phyloP scores from a whole-genome alignment of 1,140 invertebrate species.

The Batillaria attramentaria region DNA sequence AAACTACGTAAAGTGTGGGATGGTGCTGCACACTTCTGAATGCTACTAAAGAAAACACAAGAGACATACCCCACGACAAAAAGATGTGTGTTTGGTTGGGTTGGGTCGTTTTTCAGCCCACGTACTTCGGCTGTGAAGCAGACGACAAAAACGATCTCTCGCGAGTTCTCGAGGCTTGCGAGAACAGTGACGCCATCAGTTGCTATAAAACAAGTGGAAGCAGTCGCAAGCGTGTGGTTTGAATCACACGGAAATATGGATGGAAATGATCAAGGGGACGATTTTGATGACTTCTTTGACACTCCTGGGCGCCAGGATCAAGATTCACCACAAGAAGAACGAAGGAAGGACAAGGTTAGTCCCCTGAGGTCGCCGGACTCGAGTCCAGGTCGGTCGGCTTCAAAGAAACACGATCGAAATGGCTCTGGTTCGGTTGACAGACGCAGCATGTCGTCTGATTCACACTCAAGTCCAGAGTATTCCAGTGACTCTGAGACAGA shows the following conservation, averaged over 20 bases:
- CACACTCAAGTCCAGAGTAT: background rate
- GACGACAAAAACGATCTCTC: slow-evolving; percentile 24
- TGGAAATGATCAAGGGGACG: slow-evolving; percentile 11
- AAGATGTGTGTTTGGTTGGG: no score
- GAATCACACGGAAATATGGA: background rate
- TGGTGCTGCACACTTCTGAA: no score
- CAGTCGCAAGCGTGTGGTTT: background rate
- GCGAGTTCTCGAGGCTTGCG: background rate
- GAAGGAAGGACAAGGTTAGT: background rate
- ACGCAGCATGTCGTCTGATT: slow-evolving; percentile 15
- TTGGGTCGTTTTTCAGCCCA: no score
- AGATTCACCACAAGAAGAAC: background rate
- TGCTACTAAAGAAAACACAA: no score
- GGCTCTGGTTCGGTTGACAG: background rate
- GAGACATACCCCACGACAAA: no score
- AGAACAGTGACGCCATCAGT: slow-evolving; percentile 27
- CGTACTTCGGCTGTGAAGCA: no score
- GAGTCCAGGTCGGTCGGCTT: background rate
- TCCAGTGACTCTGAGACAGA: slow-evolving; percentile 30
- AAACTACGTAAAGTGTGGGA: no score
- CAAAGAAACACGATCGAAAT: background rate
- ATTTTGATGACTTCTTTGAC: slow-evolving; percentile 44
- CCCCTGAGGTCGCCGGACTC: slow-evolving; percentile 2
- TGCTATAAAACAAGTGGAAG: slow-evolving; percentile 22
- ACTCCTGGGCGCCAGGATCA: slow-evolving; percentile 15